A percentile compares a stretch with the other conserved stretches of the same genome.
Conservation (phyloP, 1,140 invertebrate species). For the Prorops nasuta region DNA sequence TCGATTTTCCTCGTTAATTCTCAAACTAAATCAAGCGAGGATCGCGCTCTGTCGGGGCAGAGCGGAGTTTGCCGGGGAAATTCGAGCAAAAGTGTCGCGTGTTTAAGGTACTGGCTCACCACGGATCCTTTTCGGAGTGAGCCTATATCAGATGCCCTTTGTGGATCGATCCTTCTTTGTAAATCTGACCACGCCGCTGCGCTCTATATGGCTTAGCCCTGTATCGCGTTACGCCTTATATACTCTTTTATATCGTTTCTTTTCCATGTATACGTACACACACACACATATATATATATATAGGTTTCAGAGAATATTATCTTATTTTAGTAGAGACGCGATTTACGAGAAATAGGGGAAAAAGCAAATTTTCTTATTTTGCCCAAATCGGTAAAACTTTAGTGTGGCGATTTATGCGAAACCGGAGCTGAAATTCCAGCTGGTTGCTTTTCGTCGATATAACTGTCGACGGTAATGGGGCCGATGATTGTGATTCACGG, state of each 20-base stretch:
- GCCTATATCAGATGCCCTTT: slow-evolving; percentile 36
- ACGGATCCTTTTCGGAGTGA: slow-evolving; percentile 22
- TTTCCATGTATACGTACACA: background rate
- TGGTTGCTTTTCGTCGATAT: too few species aligned
- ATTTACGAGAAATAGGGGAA: too few species aligned
- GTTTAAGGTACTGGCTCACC: slow-evolving; percentile 11
- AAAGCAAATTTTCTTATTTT: background rate
- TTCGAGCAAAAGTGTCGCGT: background rate
- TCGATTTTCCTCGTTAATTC: background rate
- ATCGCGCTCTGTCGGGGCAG: too few species aligned
- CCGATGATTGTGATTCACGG: background rate
- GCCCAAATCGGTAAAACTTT: slow-evolving; percentile 14
- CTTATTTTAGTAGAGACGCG: too few species aligned
- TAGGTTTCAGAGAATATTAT: too few species aligned
- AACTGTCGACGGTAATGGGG: too few species aligned
- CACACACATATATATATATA: too few species aligned
- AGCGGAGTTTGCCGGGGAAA: too few species aligned
- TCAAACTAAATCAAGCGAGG: too few species aligned
- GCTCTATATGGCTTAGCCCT: too few species aligned
- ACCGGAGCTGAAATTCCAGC: too few species aligned
- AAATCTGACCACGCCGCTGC: slow-evolving; percentile 22
- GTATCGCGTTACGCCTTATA: background rate
- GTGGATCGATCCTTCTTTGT: slow-evolving; percentile 34
- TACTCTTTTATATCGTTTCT: too few species aligned
- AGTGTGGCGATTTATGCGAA: background rate